Conservation (phyloP, 2,797 vertebrate species). For the Sebastes aleutianus region DNA sequence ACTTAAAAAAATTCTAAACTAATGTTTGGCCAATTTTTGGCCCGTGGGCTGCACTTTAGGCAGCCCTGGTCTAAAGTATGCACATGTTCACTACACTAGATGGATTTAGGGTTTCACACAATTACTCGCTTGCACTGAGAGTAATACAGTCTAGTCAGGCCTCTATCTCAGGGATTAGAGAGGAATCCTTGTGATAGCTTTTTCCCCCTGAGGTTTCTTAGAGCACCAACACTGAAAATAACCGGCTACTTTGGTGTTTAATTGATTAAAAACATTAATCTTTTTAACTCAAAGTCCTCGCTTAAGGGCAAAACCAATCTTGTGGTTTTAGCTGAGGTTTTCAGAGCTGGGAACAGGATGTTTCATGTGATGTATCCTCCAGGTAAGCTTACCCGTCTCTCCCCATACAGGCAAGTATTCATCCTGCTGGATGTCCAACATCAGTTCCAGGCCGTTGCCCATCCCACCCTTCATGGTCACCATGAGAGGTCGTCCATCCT, state of each 20-base stretch:
- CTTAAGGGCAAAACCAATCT: conserved; percentile 1
- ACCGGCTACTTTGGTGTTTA: conserved; percentile 4
- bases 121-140: background rate
- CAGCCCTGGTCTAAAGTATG: background rate
- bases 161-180: conserved; percentile 17
- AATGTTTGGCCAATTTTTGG: too few relatives aligned
- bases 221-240: conserved; percentile 10
- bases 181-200: conserved; percentile 1
- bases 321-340: conserved; percentile 2
- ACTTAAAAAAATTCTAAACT: too few relatives aligned
- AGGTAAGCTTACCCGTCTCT: conserved; percentile 80
- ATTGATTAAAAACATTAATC: background rate
- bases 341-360: conserved; percentile 3
- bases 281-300: background rate
- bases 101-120: conserved; percentile 19
- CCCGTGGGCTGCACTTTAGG: too few relatives aligned
- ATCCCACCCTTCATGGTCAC: conserved; percentile 96
- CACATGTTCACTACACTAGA: background rate
- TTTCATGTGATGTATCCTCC: background rate
- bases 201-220: background rate
- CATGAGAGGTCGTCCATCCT: conserved; percentile 88
- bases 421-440: conserved; percentile 98
- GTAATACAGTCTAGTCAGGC: background rate
- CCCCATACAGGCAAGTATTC: conserved; percentile 98
- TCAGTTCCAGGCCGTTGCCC: conserved; percentile 97